Evolutionary conservation across 2,888 invertebrate species (phyloP).

Genomic region (Diadromus collaris): DNA sequence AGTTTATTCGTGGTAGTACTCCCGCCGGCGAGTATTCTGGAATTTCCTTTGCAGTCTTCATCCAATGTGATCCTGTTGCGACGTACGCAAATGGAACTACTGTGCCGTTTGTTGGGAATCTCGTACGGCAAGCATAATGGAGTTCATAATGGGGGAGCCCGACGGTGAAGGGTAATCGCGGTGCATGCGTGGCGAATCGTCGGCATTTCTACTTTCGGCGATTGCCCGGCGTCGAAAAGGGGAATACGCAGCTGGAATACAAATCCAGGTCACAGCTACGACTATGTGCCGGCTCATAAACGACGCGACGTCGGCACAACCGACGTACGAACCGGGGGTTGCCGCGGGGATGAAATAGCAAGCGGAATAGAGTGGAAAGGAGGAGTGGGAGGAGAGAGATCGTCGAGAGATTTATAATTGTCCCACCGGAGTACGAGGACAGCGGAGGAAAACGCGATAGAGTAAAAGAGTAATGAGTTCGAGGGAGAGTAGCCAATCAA

Average conservation of each 20-base stretch:
- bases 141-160: neutral
- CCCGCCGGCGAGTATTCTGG: constrained; percentile 31
- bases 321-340: neutral
- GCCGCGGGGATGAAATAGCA: neutral
- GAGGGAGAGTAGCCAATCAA: constrained; percentile 55
- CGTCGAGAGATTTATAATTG: constrained; percentile 63
- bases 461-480: constrained; percentile 36
- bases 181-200: neutral
- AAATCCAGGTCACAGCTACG: neutral
- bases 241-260: neutral
- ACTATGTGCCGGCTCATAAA: neutral
- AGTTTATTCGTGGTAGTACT: constrained; percentile 62
- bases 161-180: neutral
- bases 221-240: neutral
- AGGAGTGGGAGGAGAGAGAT: constrained; percentile 15
- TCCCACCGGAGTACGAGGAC: constrained; percentile 31
- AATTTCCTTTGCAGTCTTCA: constrained; percentile 53
- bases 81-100: constrained; percentile 65
- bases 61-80: constrained; percentile 41
- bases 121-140: constrained; percentile 45
- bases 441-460: constrained; percentile 26
- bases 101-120: constrained; percentile 54
- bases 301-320: neutral
- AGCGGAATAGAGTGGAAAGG: constrained; percentile 5
- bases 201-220: neutral